These are phyloP conservation scores for Pteria penguin DNA, from an alignment of 2,888 invertebrate genomes.

Conservation along the genomic window DNA sequence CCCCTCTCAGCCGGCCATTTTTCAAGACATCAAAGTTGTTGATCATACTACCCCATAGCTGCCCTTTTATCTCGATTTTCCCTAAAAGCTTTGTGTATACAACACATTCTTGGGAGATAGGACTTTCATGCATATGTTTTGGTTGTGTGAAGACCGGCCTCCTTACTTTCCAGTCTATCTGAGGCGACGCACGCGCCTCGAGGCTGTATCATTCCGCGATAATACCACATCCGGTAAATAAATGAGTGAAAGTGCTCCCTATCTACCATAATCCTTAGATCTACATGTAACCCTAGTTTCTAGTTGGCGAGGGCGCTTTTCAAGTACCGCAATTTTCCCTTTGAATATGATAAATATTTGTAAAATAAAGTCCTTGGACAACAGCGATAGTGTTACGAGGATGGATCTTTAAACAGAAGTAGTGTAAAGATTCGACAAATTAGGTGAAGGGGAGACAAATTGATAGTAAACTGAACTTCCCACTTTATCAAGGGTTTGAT, in stretches of 20 bases:
- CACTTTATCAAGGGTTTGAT: too few species aligned
- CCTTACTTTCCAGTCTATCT: too few species aligned
- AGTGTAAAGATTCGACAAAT: not conserved
- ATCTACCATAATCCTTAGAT: not conserved
- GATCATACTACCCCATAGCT: not conserved
- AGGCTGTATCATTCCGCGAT: not conserved
- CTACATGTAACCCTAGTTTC: not conserved
- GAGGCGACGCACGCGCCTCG: not conserved
- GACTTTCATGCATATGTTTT: not conserved
- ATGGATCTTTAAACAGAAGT: conserved; percentile 11
- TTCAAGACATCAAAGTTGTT: not conserved
- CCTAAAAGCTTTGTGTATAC: not conserved
- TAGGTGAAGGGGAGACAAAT: too few species aligned
- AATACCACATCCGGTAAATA: not conserved
- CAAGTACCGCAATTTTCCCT: not conserved
- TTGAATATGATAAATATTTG: conserved; percentile 7
- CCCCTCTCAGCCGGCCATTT: not conserved
- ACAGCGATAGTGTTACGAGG: not conserved
- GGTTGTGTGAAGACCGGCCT: not conserved
- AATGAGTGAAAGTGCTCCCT: not conserved
- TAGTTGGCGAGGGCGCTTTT: not conserved
- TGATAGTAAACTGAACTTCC: too few species aligned
- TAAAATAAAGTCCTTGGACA: not conserved
- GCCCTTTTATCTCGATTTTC: not conserved
- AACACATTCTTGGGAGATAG: not conserved